Percentiles rank a stretch among this genome's conserved stretches.
phyloP scores from a whole-genome alignment of 1,140 invertebrate genomes.

The Meteorus sp. region DNA sequence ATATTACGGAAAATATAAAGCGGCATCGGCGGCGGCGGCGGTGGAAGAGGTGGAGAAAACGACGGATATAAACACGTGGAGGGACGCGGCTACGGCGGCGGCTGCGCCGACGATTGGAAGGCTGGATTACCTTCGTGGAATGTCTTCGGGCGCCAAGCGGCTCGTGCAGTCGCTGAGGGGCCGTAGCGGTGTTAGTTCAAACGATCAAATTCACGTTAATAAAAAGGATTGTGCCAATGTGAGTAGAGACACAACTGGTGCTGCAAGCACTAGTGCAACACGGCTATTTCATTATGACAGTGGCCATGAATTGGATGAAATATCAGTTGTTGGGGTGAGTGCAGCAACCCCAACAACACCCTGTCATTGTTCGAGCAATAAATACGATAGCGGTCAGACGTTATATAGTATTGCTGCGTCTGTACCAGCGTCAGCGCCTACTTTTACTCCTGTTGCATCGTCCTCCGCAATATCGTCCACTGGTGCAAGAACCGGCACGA shows the following conservation, averaged over 20 bases:
- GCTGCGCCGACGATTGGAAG: constrained; percentile 39
- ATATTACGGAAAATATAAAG: not conserved
- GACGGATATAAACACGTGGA: constrained; percentile 18
- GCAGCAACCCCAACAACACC: constrained; percentile 66
- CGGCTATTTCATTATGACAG: constrained; percentile 58
- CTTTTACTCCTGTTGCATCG: constrained; percentile 20
- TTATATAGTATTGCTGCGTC: constrained; percentile 52
- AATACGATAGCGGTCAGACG: constrained; percentile 55
- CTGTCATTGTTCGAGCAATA: constrained; percentile 58
- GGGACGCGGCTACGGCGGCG: constrained; percentile 25
- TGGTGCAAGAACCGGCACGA: not conserved
- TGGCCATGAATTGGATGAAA: constrained; percentile 75
- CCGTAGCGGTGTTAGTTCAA: constrained; percentile 51
- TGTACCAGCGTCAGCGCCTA: constrained; percentile 49
- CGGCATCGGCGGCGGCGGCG: not conserved
- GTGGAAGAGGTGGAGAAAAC: not conserved
- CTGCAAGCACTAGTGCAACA: constrained; percentile 57
- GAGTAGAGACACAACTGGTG: constrained; percentile 52
- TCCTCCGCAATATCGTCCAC: not conserved
- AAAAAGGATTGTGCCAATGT: constrained; percentile 46
- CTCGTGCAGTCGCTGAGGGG: constrained; percentile 69
- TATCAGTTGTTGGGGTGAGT: constrained; percentile 71
- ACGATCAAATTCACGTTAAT: constrained; percentile 43
- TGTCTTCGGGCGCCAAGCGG: constrained; percentile 68
- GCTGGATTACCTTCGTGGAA: constrained; percentile 58